A percentile compares a stretch with the other conserved stretches of the same genome.
phyloP scores from a whole-genome alignment of 2,113 vertebrate genomes.

The Paramormyrops kingsleyae region DNA sequence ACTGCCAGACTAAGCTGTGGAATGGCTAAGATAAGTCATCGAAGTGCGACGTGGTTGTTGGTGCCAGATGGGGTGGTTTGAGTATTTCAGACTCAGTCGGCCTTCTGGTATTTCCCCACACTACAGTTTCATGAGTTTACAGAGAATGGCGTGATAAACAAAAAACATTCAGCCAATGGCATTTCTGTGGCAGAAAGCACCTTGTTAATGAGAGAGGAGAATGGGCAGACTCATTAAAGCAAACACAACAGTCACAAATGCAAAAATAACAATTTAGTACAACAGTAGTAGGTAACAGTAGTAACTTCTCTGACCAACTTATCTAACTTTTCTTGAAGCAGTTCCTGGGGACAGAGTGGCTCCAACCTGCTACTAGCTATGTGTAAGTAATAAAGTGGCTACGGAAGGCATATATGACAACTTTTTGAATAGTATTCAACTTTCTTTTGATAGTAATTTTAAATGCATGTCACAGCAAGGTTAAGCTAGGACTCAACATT shows the following conservation, averaged over 20 bases:
- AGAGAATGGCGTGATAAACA: background rate
- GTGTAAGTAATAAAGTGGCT: background rate
- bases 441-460: background rate
- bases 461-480: background rate
- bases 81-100: background rate
- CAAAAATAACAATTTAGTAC: background rate
- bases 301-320: background rate
- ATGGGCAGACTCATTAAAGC: background rate
- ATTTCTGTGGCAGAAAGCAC: background rate
- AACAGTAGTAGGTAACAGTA: background rate
- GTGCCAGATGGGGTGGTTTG: background rate
- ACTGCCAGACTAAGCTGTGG: background rate
- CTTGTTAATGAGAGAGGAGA: background rate
- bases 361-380: background rate
- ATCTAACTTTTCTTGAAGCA: background rate
- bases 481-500: background rate
- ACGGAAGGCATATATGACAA: background rate
- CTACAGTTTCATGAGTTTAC: background rate
- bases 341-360: background rate
- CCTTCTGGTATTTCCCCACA: background rate
- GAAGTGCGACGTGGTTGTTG: background rate
- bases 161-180: background rate
- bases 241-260: background rate
- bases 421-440: background rate
- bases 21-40: background rate